Percentiles rank a stretch among this genome's conserved stretches.
Conservation (phyloP, 2,888 invertebrate genomes). For the Drosophila siamana region DNA sequence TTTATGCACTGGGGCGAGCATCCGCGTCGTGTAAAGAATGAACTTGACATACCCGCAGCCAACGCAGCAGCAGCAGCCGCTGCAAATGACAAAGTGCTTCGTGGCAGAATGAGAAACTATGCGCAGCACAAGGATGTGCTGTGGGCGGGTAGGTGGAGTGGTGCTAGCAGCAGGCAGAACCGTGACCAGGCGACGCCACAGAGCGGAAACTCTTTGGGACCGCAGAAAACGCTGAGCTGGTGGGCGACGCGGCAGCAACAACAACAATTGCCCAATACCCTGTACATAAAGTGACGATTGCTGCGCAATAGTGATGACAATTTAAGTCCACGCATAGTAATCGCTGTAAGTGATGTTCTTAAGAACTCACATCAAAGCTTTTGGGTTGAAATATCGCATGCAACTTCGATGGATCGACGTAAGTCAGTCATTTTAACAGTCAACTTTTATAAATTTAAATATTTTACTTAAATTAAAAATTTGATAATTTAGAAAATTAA, state of each 20-base stretch:
- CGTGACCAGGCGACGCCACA: constrained; percentile 47
- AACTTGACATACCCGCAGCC: constrained; percentile 58
- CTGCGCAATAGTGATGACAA: too few species aligned
- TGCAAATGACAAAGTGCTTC: constrained; percentile 64
- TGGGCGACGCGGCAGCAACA: constrained; percentile 39
- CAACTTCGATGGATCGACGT: too few species aligned
- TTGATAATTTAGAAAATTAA: too few species aligned
- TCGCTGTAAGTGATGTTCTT: too few species aligned
- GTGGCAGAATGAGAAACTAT: constrained; percentile 34
- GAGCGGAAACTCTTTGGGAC: constrained; percentile 67
- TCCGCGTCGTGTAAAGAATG: constrained; percentile 54
- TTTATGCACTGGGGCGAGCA: constrained; percentile 34
- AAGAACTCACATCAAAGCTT: too few species aligned
- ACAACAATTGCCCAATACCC: constrained; percentile 19
- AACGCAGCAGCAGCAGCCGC: constrained; percentile 20
- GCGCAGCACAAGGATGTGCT: constrained; percentile 4
- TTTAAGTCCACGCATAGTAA: too few species aligned
- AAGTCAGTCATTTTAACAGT: too few species aligned
- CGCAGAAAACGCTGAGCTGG: constrained; percentile 65
- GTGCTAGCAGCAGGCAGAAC: constrained; percentile 9
- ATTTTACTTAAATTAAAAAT: too few species aligned
- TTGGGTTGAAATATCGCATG: too few species aligned
- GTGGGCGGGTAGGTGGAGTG: background rate
- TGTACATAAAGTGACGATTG: background rate
- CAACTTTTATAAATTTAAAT: too few species aligned